Base-by-base conservation (phyloP, 2,797 vertebrate species). In the Knipowitschia caucasica region DNA sequence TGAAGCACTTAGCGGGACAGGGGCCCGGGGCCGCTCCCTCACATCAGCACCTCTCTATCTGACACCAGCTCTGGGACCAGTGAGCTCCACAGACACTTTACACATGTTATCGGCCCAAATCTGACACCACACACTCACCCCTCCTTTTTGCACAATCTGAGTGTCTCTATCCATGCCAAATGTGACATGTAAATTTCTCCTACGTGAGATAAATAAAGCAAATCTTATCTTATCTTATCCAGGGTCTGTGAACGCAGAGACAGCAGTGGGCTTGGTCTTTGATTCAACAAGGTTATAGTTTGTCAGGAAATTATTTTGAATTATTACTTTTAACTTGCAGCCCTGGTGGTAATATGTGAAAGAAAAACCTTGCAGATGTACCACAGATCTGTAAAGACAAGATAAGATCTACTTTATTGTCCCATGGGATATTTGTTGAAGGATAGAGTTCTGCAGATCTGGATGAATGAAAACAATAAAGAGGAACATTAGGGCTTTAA, bases 1-100 rank as follows among this genome's bases (percentile, higher is more conserved):
- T 50, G 75, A 67, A 63, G 47, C 59, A 63, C 71, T 76, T 73
- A 69, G 74, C 70, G 79, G 64, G 69, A 64, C 45, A 38, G 30
- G 40, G 42, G 56, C 31, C 29, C 34, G 23, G 43, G 57, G 34
- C 51, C 61, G 25, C 67, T 54, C 33, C 33, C 47, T 25, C 26
- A 38, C 44, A 70, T 74, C 57, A 73, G 56, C 70, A 67, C 52
- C 65, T 74, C 42, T 49, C 30, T 46, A 53, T 62, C 61, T 61
- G 53, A 43, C 45, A 44, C 62, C 56, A 67, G 29, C 15, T 30
- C 15, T 27, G 17, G 47, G 60, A 53, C 21, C 35, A 17, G 38
- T 3, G 31, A n/a, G n/a, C n/a, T n/a, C 64, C 64, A 73, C 59
- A 73, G 50, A 59, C 50, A 47, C 65, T 70, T 42, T 20, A 14